Base-by-base conservation (phyloP, 2,797 vertebrate genomes). In the Holocentrus rufus region DNA sequence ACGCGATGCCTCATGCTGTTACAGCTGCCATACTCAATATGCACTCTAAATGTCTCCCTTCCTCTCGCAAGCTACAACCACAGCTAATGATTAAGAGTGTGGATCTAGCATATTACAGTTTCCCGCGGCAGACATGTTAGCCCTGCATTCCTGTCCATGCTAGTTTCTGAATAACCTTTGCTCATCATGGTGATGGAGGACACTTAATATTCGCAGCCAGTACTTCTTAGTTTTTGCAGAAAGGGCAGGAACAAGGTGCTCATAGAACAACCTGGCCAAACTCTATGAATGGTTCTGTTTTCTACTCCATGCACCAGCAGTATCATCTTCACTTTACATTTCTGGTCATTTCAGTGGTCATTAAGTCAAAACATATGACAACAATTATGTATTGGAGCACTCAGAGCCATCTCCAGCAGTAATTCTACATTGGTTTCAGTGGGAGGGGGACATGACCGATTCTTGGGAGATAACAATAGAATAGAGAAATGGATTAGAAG, bases 31-130 rank as follows among this genome's bases (percentile, higher is more conserved):
- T 88, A 64, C 86, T 80, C 81, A 42, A 20, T 80, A 72, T 78
- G 78, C 49, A 59, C 90, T 83, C 58, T 85, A 89, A 88, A 74
- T 88, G 87, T 87, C 87, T 58, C 87, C 71, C 83, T 54, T 22
- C 4, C 39, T n/a, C 31, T 36, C 18, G 81, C 63, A 58, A 85
- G 80, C 72, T 75, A 82, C 71, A 65, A 20, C 10, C 66, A 62
- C 72, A 79, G 77, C 81, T 80, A 75, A 74, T 52, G 18, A 75
- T 55, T 25, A 71, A 84, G 67, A 46, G 44, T 4, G 44, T 14
- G 44, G 15, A 46, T 46, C 11, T 46, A 65, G 74, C 80, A 76
- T 65, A 55, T 64, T 42, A 27, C 15, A 65, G 64, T 74, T 72
- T 72, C 42, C 64, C 75, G 64, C 30, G 67, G 46, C 27, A 31